Conservation (phyloP, 2,113 vertebrate species). For the Castor canadensis region DNA sequence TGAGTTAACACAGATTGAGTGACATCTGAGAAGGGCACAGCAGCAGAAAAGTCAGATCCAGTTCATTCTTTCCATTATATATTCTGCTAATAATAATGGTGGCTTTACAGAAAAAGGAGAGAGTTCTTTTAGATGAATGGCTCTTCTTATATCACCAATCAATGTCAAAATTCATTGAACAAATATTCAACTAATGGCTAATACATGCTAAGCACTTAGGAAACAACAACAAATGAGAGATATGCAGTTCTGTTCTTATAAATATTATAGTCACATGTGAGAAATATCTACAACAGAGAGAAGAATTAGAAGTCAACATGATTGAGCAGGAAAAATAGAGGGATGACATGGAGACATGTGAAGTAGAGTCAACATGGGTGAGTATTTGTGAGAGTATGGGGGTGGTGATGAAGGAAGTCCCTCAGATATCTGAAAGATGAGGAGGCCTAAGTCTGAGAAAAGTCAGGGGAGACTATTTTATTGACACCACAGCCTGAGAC, state of each 20-base stretch:
- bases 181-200: background rate
- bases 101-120: background rate
- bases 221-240: background rate
- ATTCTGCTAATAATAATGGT: background rate
- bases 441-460: background rate
- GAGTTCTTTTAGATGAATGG: background rate
- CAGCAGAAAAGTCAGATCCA: background rate
- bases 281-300: background rate
- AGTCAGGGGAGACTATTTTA: accelerated
- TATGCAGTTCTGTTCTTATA: background rate
- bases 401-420: accelerated
- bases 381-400: accelerated
- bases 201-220: accelerated
- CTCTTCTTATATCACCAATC: background rate
- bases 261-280: background rate
- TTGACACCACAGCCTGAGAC: background rate
- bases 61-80: background rate
- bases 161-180: background rate
- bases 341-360: no score
- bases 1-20: no score
- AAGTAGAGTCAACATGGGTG: accelerated
- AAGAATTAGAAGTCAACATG: background rate
- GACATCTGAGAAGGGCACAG: background rate
- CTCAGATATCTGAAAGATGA: background rate
- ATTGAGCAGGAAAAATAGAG: background rate